Base-by-base conservation (phyloP, 2,888 invertebrate genomes). In the Sabatieria punctata region DNA sequence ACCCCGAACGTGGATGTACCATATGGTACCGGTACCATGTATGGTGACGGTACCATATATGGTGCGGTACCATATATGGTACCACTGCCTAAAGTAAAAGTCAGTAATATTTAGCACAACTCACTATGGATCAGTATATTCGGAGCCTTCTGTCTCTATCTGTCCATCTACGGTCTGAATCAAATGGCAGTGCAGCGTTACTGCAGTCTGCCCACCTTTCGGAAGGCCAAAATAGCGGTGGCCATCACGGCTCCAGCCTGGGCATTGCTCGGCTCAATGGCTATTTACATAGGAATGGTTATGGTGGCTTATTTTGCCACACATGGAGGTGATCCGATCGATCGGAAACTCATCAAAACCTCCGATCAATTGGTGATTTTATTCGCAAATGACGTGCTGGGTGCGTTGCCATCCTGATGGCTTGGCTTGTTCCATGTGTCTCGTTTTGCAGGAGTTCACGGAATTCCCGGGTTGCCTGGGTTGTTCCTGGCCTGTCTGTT, bases 381-480 rank as follows among this genome's bases (percentile, higher is more conserved):
- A 3, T 48, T 48, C 21, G 48, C 43, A n/a, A 22, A 35, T 25
- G 15, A n/a, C 6, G 13, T 23, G 15, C n/a, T 24, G 24, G 27
- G 24, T 13, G 19, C 26, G 44, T 25, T 43, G 18, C 41, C 24
- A 24, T 38, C 22, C 21, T 35, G 21, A 4, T 39, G 36, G 24
- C 18, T 38, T 27, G 22, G 8, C 15, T 18, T 15, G 13, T 18
- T 6, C 8, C 8, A 41, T 21, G 11, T 8, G 44, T 18, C 21
- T 26, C 41, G 51, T 54, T 41, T 30, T 47, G 41, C 19, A 52
- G 53, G 46, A 11, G 18, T 38, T 22, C 4, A 11, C 19, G 21
- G 30, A 13, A 40, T 58, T 13, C 57, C 55, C 22, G 56, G 58
- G 1, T 22, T 58, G 25, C 54, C 52, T 2, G 56, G 56, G n/a